Evolutionary conservation across 2,888 invertebrate genomes (phyloP).

Genomic region (Bursaphelenchus okinawaensis): DNA sequence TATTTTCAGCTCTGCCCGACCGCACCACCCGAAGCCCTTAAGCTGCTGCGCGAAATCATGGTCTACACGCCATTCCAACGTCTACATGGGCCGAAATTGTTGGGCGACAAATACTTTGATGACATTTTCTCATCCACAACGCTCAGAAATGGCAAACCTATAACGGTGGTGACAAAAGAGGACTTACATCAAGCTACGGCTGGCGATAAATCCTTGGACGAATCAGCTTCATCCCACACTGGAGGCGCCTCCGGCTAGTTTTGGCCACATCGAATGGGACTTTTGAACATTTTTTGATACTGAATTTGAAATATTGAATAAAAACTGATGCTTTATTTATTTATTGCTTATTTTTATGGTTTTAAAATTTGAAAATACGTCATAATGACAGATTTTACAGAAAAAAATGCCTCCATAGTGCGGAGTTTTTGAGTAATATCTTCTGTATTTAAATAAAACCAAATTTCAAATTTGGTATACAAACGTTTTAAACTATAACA

Average conservation of each 20-base stretch:
- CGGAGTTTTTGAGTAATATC: too few relatives aligned
- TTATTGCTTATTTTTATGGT: too few relatives aligned
- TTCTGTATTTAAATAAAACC: too few relatives aligned
- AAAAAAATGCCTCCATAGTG: too few relatives aligned
- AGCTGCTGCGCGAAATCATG: slow-evolving; percentile 25
- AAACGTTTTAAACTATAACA: too few relatives aligned
- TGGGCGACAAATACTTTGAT: slow-evolving; percentile 26
- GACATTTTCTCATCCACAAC: not conserved
- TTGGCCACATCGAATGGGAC: too few relatives aligned
- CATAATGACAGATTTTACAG: too few relatives aligned
- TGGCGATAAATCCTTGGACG: not conserved
- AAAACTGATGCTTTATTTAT: too few relatives aligned
- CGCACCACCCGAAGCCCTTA: slow-evolving; percentile 20
- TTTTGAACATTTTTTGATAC: too few relatives aligned
- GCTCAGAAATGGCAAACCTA: not conserved
- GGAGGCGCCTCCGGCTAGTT: not conserved
- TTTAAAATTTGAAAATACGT: too few relatives aligned
- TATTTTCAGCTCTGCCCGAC: slow-evolving; percentile 16
- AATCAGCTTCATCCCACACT: not conserved
- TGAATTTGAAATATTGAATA: too few relatives aligned
- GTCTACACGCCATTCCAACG: slow-evolving; percentile 31
- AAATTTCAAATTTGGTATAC: too few relatives aligned
- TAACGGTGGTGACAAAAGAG: not conserved
- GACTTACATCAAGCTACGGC: not conserved
- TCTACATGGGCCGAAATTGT: slow-evolving; percentile 25